These are phyloP conservation scores for Gavialis gangeticus DNA, from an alignment of 2,113 vertebrate genomes.

Conservation along the genomic window DNA sequence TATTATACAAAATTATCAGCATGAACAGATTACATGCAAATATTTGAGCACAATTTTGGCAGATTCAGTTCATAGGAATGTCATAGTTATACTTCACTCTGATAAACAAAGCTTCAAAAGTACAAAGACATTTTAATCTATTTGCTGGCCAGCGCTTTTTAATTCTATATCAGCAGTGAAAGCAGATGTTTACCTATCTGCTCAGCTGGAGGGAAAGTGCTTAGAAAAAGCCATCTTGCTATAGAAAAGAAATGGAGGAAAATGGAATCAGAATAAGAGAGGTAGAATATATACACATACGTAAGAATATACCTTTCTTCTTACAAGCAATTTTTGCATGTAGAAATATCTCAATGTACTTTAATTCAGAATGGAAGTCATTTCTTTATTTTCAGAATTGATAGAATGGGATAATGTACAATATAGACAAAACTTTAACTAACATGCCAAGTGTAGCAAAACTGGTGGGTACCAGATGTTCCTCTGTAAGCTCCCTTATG, in stretches of 20 bases:
- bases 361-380: constrained; percentile 11
- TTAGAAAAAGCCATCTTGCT: neutral
- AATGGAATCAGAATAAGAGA: neutral
- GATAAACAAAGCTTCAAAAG: neutral
- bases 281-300: neutral
- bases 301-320: neutral
- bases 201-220: neutral
- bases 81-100: neutral
- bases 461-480: constrained; percentile 20
- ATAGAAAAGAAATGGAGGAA: neutral
- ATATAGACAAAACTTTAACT: constrained; percentile 25
- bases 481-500: neutral
- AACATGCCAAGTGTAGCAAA: neutral
- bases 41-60: neutral
- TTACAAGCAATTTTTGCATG: neutral
- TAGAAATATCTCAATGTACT: neutral
- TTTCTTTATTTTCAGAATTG: neutral
- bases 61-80: neutral
- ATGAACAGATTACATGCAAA: neutral
- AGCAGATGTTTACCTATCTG: neutral
- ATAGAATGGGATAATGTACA: neutral
- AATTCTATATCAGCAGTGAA: neutral
- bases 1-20: neutral
- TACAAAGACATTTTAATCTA: neutral
- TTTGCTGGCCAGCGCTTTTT: neutral